Percentiles rank a stretch among this genome's conserved stretches.
Conservation (phyloP, 2,888 invertebrate species). For the Callyntrura guangdongensis region DNA sequence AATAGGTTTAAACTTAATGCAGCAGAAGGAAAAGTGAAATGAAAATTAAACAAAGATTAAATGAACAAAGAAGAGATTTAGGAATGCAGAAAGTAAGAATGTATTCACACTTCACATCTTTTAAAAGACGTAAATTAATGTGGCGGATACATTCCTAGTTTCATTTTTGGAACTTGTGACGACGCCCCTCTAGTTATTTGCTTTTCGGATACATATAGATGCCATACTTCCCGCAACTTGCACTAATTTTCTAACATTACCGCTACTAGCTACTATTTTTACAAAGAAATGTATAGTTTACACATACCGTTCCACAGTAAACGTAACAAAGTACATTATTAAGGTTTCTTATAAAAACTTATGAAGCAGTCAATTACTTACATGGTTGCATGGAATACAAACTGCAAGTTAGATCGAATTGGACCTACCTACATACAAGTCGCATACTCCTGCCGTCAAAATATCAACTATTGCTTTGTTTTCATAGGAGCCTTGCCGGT, state of each 20-base stretch:
- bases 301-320: too few relatives aligned
- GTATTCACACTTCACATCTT: not conserved
- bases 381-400: too few relatives aligned
- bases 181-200: not conserved
- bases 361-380: too few relatives aligned
- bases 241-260: not conserved
- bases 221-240: not conserved
- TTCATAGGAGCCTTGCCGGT: not conserved
- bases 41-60: constrained; percentile 5
- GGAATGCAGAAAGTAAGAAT: constrained; percentile 15
- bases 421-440: too few relatives aligned
- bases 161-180: not conserved
- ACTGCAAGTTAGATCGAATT: too few relatives aligned
- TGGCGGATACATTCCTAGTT: constrained; percentile 3
- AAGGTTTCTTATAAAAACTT: too few relatives aligned
- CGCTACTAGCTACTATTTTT: not conserved
- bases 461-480: not conserved
- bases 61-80: not conserved
- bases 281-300: not conserved
- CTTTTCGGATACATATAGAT: constrained; percentile 8
- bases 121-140: constrained; percentile 22
- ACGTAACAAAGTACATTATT: not conserved
- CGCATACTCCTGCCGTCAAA: too few relatives aligned
- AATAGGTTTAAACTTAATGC: not conserved
- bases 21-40: not conserved